Evolutionary conservation across 2,797 vertebrate species (phyloP).

Genomic region (Sorex maritimensis): DNA sequence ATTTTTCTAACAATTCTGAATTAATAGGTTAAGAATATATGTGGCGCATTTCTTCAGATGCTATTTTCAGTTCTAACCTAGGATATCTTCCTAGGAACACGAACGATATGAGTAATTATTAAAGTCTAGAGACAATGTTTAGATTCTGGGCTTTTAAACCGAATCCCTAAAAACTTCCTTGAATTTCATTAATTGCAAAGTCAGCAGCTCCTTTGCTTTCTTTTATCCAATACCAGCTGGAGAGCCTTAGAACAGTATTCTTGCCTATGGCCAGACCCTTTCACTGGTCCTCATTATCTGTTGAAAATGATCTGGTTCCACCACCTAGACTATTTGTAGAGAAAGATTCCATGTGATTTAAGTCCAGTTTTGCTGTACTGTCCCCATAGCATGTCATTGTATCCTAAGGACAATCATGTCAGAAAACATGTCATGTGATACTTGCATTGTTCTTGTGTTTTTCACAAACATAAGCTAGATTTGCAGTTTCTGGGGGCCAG

Average conservation of each 20-base stretch:
- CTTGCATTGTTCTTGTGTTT: constrained; percentile 73
- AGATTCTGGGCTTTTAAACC: constrained; percentile 35
- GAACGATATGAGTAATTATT: background rate
- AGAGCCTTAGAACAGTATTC: constrained; percentile 20
- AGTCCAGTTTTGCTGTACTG: constrained; percentile 83
- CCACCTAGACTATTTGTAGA: constrained; percentile 83
- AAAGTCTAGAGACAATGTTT: background rate
- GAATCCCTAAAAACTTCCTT: constrained; percentile 35
- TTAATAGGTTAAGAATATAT: constrained; percentile 34
- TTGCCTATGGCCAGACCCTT: constrained; percentile 74
- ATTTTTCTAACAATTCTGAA: constrained; percentile 59
- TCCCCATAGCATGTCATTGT: constrained; percentile 77
- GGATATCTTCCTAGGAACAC: constrained; percentile 36
- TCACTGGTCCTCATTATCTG: constrained; percentile 90
- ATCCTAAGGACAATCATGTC: constrained; percentile 71
- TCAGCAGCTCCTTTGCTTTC: constrained; percentile 1
- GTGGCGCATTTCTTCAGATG: background rate
- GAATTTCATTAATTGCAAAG: constrained; percentile 55
- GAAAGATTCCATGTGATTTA: constrained; percentile 70
- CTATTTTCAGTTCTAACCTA: constrained; percentile 33
- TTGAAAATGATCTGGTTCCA: constrained; percentile 79
- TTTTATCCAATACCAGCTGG: background rate
- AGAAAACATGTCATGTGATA: constrained; percentile 63
- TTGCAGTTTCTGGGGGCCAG: constrained; percentile 66
- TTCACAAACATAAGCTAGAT: constrained; percentile 84